Conservation (phyloP, 2,797 vertebrate species). For the Myotis daubentonii region DNA sequence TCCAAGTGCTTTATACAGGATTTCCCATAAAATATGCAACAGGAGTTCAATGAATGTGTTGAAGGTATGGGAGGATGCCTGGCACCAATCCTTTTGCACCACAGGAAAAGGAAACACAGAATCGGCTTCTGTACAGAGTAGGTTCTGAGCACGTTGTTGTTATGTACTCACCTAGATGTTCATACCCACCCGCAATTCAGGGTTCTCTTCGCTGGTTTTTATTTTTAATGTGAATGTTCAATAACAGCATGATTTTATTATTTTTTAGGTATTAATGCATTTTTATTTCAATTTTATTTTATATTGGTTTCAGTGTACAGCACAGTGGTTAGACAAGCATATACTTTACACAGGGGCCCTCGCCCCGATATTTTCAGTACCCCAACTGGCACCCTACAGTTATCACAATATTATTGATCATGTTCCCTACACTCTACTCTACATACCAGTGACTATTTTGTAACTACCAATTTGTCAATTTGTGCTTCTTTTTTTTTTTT, state of each 20-base stretch:
- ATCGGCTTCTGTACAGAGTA: background rate
- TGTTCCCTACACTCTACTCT: background rate
- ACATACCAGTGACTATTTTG: background rate
- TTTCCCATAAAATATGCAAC: background rate
- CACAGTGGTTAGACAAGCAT: background rate
- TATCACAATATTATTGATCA: background rate
- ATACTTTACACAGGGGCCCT: background rate
- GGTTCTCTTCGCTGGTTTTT: background rate
- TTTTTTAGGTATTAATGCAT: background rate
- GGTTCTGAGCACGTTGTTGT: background rate
- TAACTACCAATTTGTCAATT: background rate
- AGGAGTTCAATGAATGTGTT: background rate
- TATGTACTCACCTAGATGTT: accelerated
- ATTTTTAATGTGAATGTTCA: background rate
- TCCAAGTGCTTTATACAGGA: background rate
- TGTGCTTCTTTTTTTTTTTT: background rate
- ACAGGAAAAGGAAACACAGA: background rate
- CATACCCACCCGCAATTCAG: background rate
- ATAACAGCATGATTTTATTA: background rate
- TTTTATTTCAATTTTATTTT: background rate
- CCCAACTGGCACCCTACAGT: background rate
- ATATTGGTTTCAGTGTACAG: background rate
- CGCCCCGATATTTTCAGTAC: background rate
- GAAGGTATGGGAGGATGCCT: background rate
- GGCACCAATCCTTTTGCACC: background rate